These are phyloP conservation scores for Megaustenia siamemsis DNA, from an alignment of 2,888 invertebrate species.

Conservation along the genomic window DNA sequence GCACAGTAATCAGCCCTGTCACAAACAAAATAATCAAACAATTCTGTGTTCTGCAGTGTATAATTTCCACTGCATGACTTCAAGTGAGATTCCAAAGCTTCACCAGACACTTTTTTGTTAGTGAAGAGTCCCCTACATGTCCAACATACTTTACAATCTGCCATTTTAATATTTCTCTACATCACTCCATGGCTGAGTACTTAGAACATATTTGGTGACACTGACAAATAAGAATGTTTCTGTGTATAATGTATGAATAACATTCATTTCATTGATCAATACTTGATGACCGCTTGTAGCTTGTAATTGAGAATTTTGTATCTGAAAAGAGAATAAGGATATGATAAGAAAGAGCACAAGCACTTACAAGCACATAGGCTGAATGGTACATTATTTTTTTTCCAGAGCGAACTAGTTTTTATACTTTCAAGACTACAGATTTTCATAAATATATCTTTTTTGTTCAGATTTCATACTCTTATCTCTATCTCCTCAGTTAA, in stretches of 20 bases:
- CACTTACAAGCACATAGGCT: no score
- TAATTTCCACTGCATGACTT: slow-evolving; percentile 24
- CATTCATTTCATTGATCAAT: neutral
- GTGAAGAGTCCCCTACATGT: slow-evolving; percentile 48
- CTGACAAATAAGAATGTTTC: neutral
- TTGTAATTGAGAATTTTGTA: neutral
- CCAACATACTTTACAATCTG: slow-evolving; percentile 49
- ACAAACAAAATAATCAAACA: slow-evolving; percentile 48
- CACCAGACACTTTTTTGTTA: neutral
- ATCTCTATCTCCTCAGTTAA: no score
- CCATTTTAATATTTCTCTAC: slow-evolving; percentile 26
- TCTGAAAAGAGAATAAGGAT: neutral
- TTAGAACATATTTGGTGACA: neutral
- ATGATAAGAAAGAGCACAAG: no score
- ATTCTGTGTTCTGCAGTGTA: neutral
- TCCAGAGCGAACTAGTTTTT: no score
- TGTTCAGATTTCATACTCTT: no score
- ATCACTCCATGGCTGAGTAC: neutral
- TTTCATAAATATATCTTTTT: no score
- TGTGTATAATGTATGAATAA: neutral
- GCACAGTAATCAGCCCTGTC: slow-evolving; percentile 41
- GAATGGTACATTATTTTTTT: no score
- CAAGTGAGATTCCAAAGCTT: slow-evolving; percentile 29
- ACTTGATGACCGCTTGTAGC: neutral
- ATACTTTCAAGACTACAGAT: no score